Conservation (phyloP, 2,113 vertebrate genomes). For the Heterotis niloticus region DNA sequence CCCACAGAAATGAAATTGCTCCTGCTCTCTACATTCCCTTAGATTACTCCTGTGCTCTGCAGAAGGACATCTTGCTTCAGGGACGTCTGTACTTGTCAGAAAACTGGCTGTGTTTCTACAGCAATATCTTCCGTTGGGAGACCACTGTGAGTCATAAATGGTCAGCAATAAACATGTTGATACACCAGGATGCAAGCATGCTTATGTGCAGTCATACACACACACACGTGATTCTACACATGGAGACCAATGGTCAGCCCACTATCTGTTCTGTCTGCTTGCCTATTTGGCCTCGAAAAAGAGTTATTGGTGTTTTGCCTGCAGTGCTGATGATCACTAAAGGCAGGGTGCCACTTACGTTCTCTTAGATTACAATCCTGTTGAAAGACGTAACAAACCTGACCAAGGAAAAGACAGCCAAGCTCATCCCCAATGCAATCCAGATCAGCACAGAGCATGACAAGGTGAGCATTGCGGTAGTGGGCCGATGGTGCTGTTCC, state of each 20-base stretch:
- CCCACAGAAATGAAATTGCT: too few relatives aligned
- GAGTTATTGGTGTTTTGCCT: too few relatives aligned
- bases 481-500: background rate
- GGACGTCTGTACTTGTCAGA: conserved; percentile 84
- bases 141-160: conserved; percentile 69
- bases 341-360: background rate
- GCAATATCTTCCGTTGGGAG: conserved; percentile 92
- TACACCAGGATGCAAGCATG: conserved; percentile 12
- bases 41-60: conserved; percentile 88
- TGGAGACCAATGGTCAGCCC: too few relatives aligned
- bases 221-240: background rate
- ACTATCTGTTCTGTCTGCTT: too few relatives aligned
- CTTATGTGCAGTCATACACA: background rate
- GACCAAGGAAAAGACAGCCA: conserved; percentile 87
- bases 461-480: conserved; percentile 55
- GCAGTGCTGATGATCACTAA: too few relatives aligned
- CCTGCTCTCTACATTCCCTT: conserved; percentile 24
- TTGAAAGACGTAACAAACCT: conserved; percentile 81
- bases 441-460: conserved; percentile 84
- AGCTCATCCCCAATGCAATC: conserved; percentile 87
- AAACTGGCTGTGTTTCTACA: conserved; percentile 90
- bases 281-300: too few relatives aligned
- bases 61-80: conserved; percentile 85
- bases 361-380: conserved; percentile 76
- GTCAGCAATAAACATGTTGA: background rate